Base-by-base conservation (phyloP, 2,797 vertebrate species). In the Menidia menidia region DNA sequence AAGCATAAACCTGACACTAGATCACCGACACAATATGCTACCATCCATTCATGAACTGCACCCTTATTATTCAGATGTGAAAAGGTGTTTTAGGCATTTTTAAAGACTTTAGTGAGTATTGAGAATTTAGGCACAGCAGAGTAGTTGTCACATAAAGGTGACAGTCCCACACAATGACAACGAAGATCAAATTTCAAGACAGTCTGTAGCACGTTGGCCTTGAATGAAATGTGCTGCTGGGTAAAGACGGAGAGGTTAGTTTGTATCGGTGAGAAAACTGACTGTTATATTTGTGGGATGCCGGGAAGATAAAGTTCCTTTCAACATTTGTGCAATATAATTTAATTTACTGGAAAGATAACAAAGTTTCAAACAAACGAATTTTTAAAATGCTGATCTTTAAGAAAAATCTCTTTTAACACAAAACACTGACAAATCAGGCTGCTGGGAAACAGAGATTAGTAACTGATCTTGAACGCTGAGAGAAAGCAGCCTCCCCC, bases 391-490 rank as follows among this genome's bases (percentile, higher is more conserved):
- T 44, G 39, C 25, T 53, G 14, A 14, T 11, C 30, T 41, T 42
- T 56, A 30, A 32, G n/a, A 45, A 31, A 44, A 14, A 44, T 44
- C 43, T 15, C 33, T 2, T 47, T 25, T 45, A 67, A 76, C 43
- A 68, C 54, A 39, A 39, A 39, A 73, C 45, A 71, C 58, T 77
- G 58, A 64, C 41, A 68, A 32, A 67, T n/a, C 42, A 55, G 63
- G 54, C 67, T 87, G 82, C 77, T 88, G 81, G 83, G 86, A 89
- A 88, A 69, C 53, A 64, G 68, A 78, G 83, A 87, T 87, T 86
- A 88, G 85, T 87, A 84, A 87, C 67, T 81, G 82, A 91, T 89
- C 88, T 80, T 81, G 71, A 84, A 78, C 85, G 72, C 83, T 85
- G 80, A 81, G 84, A 88, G 88, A 82, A 65, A 75, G 47, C 76